These are phyloP conservation scores for Dasypogon diadema DNA, from an alignment of 2,888 invertebrate species.

Conservation along the genomic window DNA sequence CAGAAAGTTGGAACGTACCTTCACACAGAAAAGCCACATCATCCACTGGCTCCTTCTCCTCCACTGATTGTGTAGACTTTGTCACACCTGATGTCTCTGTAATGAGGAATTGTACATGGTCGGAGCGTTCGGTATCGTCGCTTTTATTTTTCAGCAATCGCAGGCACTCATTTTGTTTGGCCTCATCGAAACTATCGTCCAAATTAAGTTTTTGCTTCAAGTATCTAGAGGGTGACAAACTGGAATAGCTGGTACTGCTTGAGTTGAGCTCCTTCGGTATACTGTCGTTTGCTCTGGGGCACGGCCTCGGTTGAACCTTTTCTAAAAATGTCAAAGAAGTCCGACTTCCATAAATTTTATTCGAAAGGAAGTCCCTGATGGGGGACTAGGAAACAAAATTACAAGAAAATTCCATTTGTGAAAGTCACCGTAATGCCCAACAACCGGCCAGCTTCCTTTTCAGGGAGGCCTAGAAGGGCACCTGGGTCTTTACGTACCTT, in stretches of 20 bases:
- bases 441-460: background rate
- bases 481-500: slow-evolving; percentile 53
- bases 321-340: slow-evolving; percentile 14
- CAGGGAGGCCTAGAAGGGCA: background rate
- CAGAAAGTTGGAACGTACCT: no score
- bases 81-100: slow-evolving; percentile 80
- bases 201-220: slow-evolving; percentile 53
- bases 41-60: slow-evolving; percentile 65
- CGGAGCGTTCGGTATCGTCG: slow-evolving; percentile 72
- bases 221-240: slow-evolving; percentile 51
- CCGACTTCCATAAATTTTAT: slow-evolving; percentile 29
- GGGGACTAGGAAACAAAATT: background rate
- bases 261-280: background rate
- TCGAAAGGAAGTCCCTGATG: slow-evolving; percentile 22
- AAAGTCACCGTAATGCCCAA: background rate
- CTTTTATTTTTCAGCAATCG: slow-evolving; percentile 67
- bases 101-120: slow-evolving; percentile 93
- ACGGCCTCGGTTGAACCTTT: background rate
- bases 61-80: slow-evolving; percentile 71
- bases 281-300: slow-evolving; percentile 7
- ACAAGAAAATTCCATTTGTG: slow-evolving; percentile 2
- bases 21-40: slow-evolving; percentile 67
- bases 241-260: slow-evolving; percentile 14
- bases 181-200: slow-evolving; percentile 63
- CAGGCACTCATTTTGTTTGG: slow-evolving; percentile 60